Percentiles rank a stretch among this genome's conserved stretches.
These are phyloP conservation scores for Amphipyra tragopoginis DNA, from an alignment of 2,888 invertebrate genomes.

Conservation along the genomic window DNA sequence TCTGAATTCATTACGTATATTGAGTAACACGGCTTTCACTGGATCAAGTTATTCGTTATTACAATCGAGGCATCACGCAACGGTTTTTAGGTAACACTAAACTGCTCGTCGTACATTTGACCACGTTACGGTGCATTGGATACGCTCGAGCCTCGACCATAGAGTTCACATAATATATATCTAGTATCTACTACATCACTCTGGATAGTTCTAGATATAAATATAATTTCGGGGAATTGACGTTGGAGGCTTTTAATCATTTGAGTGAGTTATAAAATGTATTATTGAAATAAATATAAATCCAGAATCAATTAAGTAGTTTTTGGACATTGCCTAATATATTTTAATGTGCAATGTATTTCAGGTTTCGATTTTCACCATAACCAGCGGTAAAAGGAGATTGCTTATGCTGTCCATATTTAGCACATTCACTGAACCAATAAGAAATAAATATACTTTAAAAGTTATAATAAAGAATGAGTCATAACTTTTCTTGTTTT, in stretches of 20 bases:
- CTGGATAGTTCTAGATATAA: not conserved
- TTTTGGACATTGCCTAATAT: too few species aligned
- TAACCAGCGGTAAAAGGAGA: too few species aligned
- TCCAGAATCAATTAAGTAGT: too few species aligned
- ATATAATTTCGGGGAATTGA: not conserved
- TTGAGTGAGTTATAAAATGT: too few species aligned
- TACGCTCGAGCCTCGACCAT: constrained; percentile 20
- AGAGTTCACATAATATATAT: constrained; percentile 27
- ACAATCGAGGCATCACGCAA: constrained; percentile 81
- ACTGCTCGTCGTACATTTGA: constrained; percentile 68
- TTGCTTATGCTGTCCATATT: too few species aligned
- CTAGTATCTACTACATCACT: not conserved
- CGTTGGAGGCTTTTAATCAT: too few species aligned
- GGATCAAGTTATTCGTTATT: constrained; percentile 78
- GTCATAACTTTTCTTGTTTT: constrained; percentile 42
- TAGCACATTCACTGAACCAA: too few species aligned
- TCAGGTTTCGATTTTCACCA: too few species aligned
- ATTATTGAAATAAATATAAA: too few species aligned
- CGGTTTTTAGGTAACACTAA: constrained; percentile 80
- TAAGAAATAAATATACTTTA: too few species aligned
- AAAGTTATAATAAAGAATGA: constrained; percentile 2
- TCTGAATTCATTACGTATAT: constrained; percentile 77
- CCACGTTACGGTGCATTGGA: constrained; percentile 57
- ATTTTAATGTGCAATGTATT: too few species aligned
- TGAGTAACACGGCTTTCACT: constrained; percentile 85